Percentiles rank a stretch among this genome's conserved stretches.
Evolutionary conservation across 2,113 vertebrate genomes (phyloP).

Genomic region (Apodemus sylvaticus): DNA sequence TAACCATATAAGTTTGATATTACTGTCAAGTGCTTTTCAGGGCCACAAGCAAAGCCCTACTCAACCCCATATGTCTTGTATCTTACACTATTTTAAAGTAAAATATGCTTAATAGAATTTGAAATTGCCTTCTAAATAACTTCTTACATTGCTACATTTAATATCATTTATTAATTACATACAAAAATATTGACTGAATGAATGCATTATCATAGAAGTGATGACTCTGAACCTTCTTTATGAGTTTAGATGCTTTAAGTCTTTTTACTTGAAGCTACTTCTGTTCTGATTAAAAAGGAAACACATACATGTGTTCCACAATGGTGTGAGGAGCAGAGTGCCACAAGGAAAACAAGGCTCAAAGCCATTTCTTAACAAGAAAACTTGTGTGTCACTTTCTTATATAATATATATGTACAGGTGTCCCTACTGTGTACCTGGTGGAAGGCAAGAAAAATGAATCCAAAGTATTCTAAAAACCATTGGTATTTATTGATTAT

Average conservation of each 20-base stretch:
- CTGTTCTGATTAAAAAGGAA: neutral
- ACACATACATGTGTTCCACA: neutral
- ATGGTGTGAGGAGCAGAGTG: neutral
- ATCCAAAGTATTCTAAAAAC: neutral
- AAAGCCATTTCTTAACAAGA: neutral
- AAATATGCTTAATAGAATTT: neutral
- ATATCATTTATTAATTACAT: neutral
- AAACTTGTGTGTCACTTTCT: neutral
- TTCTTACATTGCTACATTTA: neutral
- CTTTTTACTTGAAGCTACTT: neutral
- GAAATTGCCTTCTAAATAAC: neutral
- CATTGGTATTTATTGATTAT: neutral
- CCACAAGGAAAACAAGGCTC: neutral
- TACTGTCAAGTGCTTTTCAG: neutral
- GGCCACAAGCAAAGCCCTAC: neutral
- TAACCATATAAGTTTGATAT: neutral
- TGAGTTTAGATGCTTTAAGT: neutral
- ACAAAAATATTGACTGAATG: neutral
- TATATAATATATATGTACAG: neutral
- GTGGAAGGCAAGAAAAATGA: neutral
- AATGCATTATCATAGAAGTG: neutral
- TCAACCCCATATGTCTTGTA: accelerated
- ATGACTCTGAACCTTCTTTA: neutral
- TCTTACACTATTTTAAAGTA: neutral
- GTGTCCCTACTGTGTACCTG: neutral